phyloP scores from a whole-genome alignment of 2,113 vertebrate species.

The Notiomystis cincta region DNA sequence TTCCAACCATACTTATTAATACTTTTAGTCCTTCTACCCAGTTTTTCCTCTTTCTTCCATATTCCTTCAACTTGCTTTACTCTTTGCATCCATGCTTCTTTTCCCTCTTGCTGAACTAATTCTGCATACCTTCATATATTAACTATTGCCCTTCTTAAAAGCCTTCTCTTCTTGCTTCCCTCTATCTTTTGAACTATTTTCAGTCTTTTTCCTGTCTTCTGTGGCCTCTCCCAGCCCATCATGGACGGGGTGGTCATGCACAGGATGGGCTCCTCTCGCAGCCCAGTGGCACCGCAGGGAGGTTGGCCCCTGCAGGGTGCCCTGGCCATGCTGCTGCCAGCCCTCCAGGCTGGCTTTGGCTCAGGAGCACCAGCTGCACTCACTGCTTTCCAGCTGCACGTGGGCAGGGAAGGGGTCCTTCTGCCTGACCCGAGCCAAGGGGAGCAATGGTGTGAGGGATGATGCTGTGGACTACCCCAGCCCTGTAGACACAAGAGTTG shows the following conservation, averaged over 20 bases:
- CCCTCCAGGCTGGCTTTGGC: background rate
- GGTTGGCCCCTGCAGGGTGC: background rate
- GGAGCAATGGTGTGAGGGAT: fast-evolving
- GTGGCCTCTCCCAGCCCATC: background rate
- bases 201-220: background rate
- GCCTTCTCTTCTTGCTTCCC: background rate
- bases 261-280: background rate
- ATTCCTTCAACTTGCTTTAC: background rate
- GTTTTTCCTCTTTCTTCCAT: background rate
- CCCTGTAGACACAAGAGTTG: background rate
- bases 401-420: background rate
- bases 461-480: background rate
- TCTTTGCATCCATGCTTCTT: background rate
- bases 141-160: background rate
- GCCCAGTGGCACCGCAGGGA: background rate
- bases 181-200: background rate
- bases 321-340: background rate
- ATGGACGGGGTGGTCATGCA: background rate
- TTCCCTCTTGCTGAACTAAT: background rate
- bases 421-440: fast-evolving
- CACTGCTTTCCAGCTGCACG: fast-evolving
- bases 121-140: background rate
- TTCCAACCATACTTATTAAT: background rate
- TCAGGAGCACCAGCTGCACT: background rate
- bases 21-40: background rate